Evolutionary conservation across 2,797 vertebrate genomes (phyloP).

Genomic region (Gymnopithys bicolor): DNA sequence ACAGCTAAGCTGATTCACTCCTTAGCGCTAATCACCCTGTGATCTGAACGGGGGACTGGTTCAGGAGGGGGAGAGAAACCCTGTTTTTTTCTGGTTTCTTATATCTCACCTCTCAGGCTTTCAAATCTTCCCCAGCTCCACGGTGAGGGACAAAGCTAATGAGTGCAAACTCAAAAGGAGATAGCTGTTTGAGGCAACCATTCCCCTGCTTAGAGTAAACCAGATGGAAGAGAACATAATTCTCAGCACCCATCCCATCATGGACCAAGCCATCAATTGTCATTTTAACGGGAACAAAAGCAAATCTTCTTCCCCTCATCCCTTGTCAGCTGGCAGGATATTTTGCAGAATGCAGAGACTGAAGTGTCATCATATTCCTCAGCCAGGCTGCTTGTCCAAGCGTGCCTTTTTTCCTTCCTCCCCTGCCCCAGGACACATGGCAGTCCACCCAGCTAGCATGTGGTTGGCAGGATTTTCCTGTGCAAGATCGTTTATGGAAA

Average conservation of each 20-base stretch:
- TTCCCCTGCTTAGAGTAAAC: not conserved
- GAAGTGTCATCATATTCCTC: not conserved
- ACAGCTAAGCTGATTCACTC: not conserved
- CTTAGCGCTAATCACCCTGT: not conserved
- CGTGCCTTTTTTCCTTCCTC: conserved; percentile 39
- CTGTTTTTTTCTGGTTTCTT: not conserved
- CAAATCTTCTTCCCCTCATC: not conserved
- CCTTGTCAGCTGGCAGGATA: conserved; percentile 26
- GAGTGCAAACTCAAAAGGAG: not conserved
- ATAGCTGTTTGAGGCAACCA: rapidly evolving
- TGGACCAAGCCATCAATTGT: not conserved
- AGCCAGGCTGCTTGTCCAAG: conserved; percentile 37
- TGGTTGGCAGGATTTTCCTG: conserved; percentile 11
- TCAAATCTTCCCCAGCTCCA: not conserved
- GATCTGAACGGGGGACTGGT: not conserved
- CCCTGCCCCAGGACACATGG: conserved; percentile 42
- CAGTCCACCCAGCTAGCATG: not conserved
- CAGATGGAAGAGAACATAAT: not conserved
- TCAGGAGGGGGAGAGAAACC: not conserved
- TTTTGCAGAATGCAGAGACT: conserved; percentile 3
- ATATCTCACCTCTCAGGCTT: not conserved
- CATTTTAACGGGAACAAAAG: conserved; percentile 16
- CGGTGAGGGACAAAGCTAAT: not conserved
- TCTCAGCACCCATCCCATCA: not conserved
- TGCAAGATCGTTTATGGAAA: not conserved